Conservation (phyloP, 2,888 invertebrate species). For the Saturnia pavonia region DNA sequence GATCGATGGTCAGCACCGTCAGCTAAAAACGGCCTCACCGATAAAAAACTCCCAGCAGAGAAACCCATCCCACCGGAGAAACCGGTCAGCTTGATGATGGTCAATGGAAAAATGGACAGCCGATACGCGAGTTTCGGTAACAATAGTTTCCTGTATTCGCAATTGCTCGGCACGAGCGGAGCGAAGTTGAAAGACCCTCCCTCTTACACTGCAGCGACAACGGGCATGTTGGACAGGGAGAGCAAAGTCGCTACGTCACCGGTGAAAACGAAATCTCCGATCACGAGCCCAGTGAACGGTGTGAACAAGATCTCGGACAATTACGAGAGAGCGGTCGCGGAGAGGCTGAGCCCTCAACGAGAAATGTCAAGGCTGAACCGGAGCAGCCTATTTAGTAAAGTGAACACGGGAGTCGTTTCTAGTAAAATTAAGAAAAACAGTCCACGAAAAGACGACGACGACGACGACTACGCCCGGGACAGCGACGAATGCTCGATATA, state of each 20-base stretch:
- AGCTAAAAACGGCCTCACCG: slow-evolving; percentile 55
- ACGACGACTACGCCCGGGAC: slow-evolving; percentile 79
- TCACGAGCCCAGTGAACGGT: slow-evolving; percentile 68
- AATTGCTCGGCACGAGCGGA: slow-evolving; percentile 59
- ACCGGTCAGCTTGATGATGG: slow-evolving; percentile 75
- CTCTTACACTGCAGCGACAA: slow-evolving; percentile 66
- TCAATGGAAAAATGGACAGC: slow-evolving; percentile 73
- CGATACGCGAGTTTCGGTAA: slow-evolving; percentile 68
- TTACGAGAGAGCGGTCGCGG: slow-evolving; percentile 73
- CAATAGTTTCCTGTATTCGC: slow-evolving; percentile 76
- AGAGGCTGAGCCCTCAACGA: slow-evolving; percentile 66
- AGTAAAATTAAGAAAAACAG: slow-evolving; percentile 58
- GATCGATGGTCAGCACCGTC: slow-evolving; percentile 53
- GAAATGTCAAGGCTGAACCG: slow-evolving; percentile 63
- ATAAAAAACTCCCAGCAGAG: slow-evolving; percentile 55
- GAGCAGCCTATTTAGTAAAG: slow-evolving; percentile 70
- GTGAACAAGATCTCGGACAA: slow-evolving; percentile 77
- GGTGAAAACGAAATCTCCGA: slow-evolving; percentile 53
- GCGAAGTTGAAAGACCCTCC: slow-evolving; percentile 69
- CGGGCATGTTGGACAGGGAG: slow-evolving; percentile 56
- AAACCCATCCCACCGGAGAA: slow-evolving; percentile 77
- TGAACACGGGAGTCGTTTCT: slow-evolving; percentile 71
- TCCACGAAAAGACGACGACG: slow-evolving; percentile 64
- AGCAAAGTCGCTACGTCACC: slow-evolving; percentile 48
- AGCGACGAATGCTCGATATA: slow-evolving; percentile 85